Conservation (phyloP, 2,113 vertebrate species). For the human region GRCh38 chr5:111228501-111229000, state of each 20-base stretch:
- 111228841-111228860: background rate
- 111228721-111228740: background rate
- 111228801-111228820: background rate
- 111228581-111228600: background rate
- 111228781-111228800: background rate
- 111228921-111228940: background rate
- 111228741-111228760: background rate
- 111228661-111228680: background rate
- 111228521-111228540: background rate
- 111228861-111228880: background rate
- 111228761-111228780: background rate
- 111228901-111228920: background rate
- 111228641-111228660: conserved; percentile 28
- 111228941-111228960: background rate
- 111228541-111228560: background rate
- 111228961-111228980: background rate
- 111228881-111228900: background rate
- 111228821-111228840: background rate
- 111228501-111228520: background rate
- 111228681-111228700: background rate
- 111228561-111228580: background rate
- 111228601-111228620: background rate
- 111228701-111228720: conserved; percentile 35
- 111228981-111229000: background rate
- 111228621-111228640: background rate